Evolutionary conservation across 2,888 invertebrate genomes (phyloP).

Genomic region (Beris morrisii): DNA sequence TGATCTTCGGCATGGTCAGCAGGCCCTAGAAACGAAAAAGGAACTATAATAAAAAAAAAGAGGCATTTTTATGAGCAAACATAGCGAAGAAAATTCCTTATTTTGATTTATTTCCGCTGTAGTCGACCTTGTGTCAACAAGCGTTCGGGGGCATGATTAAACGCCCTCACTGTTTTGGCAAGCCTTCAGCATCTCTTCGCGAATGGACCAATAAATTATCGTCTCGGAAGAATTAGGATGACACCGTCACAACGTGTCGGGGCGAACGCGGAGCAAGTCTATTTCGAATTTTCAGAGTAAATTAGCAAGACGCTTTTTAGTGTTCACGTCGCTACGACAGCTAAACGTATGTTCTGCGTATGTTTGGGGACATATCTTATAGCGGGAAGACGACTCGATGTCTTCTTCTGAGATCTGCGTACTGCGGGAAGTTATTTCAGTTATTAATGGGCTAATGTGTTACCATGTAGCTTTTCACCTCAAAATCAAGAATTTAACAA

Average conservation of each 20-base stretch:
- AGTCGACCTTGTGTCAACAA: too few relatives aligned
- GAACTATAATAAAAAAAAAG: neutral
- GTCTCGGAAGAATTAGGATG: conserved; percentile 16
- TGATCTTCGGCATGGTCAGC: conserved; percentile 35
- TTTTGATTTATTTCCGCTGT: too few relatives aligned
- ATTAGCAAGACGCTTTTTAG: conserved; percentile 19
- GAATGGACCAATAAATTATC: conserved; percentile 30
- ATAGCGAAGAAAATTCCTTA: too few relatives aligned
- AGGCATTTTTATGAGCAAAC: too few relatives aligned
- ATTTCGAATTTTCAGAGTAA: conserved; percentile 14
- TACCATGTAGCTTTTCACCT: conserved; percentile 16
- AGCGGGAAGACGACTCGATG: conserved; percentile 8
- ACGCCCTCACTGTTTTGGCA: conserved; percentile 25
- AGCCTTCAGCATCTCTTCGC: conserved; percentile 13
- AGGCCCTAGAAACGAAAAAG: conserved; percentile 25
- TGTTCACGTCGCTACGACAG: conserved; percentile 8
- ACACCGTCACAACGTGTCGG: conserved; percentile 15
- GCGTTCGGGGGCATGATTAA: conserved; percentile 4
- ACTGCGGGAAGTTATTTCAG: conserved; percentile 14
- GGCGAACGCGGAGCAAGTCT: conserved; percentile 12
- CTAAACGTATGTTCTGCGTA: conserved; percentile 18
- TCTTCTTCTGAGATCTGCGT: conserved; percentile 4
- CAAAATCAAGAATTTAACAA: conserved; percentile 9
- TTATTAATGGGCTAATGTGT: conserved; percentile 31
- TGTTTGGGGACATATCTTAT: conserved; percentile 12